Base-by-base conservation (phyloP, 2,113 vertebrate species). In the Petrocephalus zakoni region DNA sequence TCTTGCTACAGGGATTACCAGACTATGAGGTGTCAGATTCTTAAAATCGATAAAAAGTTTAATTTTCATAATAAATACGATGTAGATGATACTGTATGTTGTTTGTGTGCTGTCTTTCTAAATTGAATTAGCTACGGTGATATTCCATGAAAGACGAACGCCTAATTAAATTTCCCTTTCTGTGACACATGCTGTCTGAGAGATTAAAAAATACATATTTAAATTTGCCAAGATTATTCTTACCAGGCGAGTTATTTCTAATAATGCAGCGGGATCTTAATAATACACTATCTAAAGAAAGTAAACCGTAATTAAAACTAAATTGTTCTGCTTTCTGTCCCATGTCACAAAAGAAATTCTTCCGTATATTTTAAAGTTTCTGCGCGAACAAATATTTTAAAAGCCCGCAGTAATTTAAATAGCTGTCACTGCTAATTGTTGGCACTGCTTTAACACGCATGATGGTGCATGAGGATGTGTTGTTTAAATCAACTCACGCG, bases 61-160 rank as follows among this genome's bases (percentile, higher is more conserved):
- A 25, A 49, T 85, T 85, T 85, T n/a, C n/a, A 85, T 46, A 84
- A 84, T 84, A 46, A 84, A 49, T 84, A 29, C 52, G 82, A 85
- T 85, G 82, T 51, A 21, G 46, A 85, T 51, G 46, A 51, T 52
- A 52, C 10, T n/a, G 11, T 85, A 4, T 22, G 22, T 22, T 51
- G 49, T 51, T 85, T n/a, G 22, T 85, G 47, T 7, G 49, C 11
- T 29, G 17, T 49, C 46, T 85, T 85, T 52, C 22, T n/a, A 51
- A 85, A 85, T 51, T 51, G 49, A 49, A 85, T 85, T 51, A 85
- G n/a, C 49, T 52, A 85, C 22, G 82, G 46, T 25, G n/a, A 85
- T 85, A 85, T 15, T 52, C 22, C 81, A 84, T 51, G 46, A 25
- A 49, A 49, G 46, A 49, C 46, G 22, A 25, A 52, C 49, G 82